Evolutionary conservation across 2,113 vertebrate genomes (phyloP), one percentile per base, ranked within the genome.

Genomic region (Paradoxurus hermaphroditus): DNA sequence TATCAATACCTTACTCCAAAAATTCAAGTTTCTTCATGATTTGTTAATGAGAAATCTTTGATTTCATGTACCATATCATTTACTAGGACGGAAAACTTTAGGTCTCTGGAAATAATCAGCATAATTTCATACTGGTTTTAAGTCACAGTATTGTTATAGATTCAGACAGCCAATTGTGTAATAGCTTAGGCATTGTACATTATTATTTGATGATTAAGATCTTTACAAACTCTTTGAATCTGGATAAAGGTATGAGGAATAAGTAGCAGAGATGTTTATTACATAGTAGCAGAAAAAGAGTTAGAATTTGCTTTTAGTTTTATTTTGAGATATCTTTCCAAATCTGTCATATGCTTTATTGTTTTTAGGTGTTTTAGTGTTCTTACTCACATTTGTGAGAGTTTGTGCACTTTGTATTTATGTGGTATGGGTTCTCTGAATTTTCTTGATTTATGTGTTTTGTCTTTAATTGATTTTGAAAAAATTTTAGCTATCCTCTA

Each of bases 51-150:
- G 77, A 96, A 92, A 56, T 92, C 79, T 51, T 94, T 70, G 11
- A 39, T 91, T 87, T 95, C 21, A 84, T 96, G 36, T 95, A 87
- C 23, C 31, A 31, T 92, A 83, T 79, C 97, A 97, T 85, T 92
- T 70, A 67, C 83, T 72, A 92, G 93, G 39, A 88, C 14, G 86
- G 98, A 97, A 89, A 97, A 84, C 85, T 98, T 98, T 83, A 72
- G 97, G 95, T 98, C 94, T 97, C 98, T 98, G 97, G 98, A 98
- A 99, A 97, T 98, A 98, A 98, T 98, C 98, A 98, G 86, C 97
- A 94, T 98, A 84, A 97, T 98, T 98, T 98, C 97, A 96, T 56
- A 96, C 41, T 94, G 91, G 41, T 25, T 94, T 91, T 90, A 84
- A 98, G 95, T 97, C 96, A 94, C 29, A 73, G 53, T 88, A 88